phyloP scores from a whole-genome alignment of 92 coral and sea anemone genomes.

The Zoanthus solanderi region DNA sequence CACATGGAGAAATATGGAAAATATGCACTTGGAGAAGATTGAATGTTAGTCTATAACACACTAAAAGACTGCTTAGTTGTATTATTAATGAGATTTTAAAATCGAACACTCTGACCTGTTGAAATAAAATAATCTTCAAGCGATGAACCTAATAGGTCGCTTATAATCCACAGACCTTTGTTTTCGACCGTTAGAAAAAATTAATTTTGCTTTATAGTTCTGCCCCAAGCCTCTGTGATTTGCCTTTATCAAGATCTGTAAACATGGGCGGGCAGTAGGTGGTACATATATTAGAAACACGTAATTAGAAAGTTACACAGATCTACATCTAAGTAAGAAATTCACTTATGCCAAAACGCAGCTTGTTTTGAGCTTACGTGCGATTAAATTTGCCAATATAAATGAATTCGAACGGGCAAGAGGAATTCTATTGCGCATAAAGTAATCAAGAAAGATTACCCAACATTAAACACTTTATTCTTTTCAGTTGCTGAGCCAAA shows the following conservation, averaged over 20 bases:
- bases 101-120: background rate
- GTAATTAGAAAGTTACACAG: constrained; percentile 74
- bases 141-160: background rate
- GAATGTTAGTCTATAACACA: background rate
- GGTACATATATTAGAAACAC: constrained; percentile 72
- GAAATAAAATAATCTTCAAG: background rate
- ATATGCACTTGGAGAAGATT: background rate
- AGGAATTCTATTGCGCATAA: constrained; percentile 6
- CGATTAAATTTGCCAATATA: background rate
- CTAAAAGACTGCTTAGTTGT: background rate
- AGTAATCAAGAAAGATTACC: background rate
- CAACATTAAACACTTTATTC: background rate
- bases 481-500: background rate
- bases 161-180: background rate
- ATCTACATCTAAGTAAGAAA: constrained; percentile 35
- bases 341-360: constrained; percentile 47
- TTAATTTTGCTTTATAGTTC: background rate
- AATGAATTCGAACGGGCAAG: constrained; percentile 21
- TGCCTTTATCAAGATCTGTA: constrained; percentile 59
- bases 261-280: constrained; percentile 80
- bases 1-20: background rate
- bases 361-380: background rate
- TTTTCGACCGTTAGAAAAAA: background rate
- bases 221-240: background rate
- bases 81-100: background rate